Evolutionary conservation across 2,797 vertebrate species (phyloP), one percentile per base, ranked within the genome.

Genomic region (Mus caroli): DNA sequence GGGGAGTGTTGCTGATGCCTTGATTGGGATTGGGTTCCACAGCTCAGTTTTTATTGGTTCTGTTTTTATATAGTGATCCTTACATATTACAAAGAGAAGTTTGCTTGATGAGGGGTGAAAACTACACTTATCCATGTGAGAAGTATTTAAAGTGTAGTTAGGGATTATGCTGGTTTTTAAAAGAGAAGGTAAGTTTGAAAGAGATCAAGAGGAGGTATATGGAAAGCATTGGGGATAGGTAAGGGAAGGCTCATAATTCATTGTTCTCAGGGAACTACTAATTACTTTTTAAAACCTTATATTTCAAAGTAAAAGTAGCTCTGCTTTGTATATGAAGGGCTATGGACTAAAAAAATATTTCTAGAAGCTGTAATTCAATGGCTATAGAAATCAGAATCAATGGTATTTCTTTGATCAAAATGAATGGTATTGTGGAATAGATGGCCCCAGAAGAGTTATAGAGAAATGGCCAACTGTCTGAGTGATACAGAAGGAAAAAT

Each of bases 301-400:
- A 7, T 67, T 71, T 86, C 67, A 71, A 93, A 94, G 80, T 58
- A 90, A 90, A 96, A 75, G 20, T 87, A 26, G 54, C 15, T 80
- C 26, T n/a, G 4, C 7, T 31, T 84, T 37, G 19, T 9, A 15
- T 94, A 92, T 20, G 26, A 34, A 75, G 14, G 14, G 2, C 8
- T 96, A 6, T 11, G 11, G 13, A 22, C 8, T 58, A 31, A 31
- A 79, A 79, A 94, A 87, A 19, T 56, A n/a, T 37, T 3, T 9
- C 9, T 26, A 34, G 0, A 5, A 40, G 11, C 20, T 83, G 7
- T 46, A 52, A 86, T 43, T 77, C 4, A 0, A 5, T 19, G 9
- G 20, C 3, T 0, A 3, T 3, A 50, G 62, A 20, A n/a, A 20
- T 2, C 20, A 13, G 3, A 28, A 1, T 26, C 9, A 76, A 8